Evolutionary conservation across 2,797 vertebrate genomes (phyloP), one percentile per base, ranked within the genome.

Genomic region (Esox lucius): DNA sequence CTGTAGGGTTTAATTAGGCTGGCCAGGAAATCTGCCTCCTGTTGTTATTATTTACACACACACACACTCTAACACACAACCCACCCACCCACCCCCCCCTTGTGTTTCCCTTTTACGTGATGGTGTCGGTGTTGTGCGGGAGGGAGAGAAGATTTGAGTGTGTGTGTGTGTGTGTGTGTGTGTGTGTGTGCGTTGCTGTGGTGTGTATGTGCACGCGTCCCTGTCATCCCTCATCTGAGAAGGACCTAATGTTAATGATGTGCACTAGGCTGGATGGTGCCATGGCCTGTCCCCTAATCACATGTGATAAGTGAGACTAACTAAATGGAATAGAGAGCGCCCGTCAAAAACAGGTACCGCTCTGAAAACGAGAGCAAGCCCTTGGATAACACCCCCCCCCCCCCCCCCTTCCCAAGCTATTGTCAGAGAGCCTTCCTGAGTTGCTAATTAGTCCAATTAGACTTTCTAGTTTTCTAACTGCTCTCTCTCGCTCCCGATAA

Each of bases 381-480:
- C 3, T 19, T 19, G 19, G 22, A 24, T 19, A 61, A 53, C 24
- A 81, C 78, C 84, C 85, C n/a, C 79, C 81, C 78, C 84, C 85
- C n/a, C 79, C 84, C 86, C 73, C 9, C 16, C 1, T 39, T 46
- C 39, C 35, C 19, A 35, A 24, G 12, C 35, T 68, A 13, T 68
- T 42, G 42, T 16, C 22, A 46, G 48, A 70, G 15, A 70, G 51
- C 49, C 49, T 22, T 56, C 5, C 28, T 39, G 70, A 84, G 86
- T 81, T 83, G 81, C 76, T 93, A 94, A 95, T 97, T 95, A 95
- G 91, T 94, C 89, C 92, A 94, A 91, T 93, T 92, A 95, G 88
- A 91, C 87, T 87, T 92, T 94, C 88, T 89, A 85, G 84, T 87
- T 91, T 93, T 89, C 91, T 76, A 87, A 94, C 4, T 88, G 88